phyloP scores from a whole-genome alignment of 2,113 vertebrate species.

The Dicrurus megarhynchus region DNA sequence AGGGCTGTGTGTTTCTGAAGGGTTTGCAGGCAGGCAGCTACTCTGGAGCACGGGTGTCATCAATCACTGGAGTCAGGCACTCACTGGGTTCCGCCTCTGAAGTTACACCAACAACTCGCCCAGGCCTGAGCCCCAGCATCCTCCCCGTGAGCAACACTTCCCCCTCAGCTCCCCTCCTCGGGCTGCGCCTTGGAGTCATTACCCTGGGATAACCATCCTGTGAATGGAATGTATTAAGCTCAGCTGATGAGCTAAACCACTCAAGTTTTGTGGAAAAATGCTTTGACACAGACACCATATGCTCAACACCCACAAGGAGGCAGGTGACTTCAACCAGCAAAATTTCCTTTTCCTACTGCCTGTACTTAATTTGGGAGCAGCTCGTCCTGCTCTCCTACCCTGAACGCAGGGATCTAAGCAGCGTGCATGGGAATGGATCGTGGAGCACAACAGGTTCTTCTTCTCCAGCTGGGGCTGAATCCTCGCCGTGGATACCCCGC shows the following conservation, averaged over 20 bases:
- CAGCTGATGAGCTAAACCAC: background rate
- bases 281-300: background rate
- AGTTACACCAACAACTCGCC: background rate
- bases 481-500: background rate
- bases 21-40: background rate
- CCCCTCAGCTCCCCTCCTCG: background rate
- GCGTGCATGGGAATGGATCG: constrained; percentile 23
- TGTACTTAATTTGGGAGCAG: background rate
- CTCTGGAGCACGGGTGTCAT: background rate
- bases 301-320: background rate
- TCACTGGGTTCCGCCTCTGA: rapidly evolving
- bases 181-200: background rate
- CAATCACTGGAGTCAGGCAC: background rate
- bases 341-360: background rate
- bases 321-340: background rate
- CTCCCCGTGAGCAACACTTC: background rate
- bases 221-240: background rate
- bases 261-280: background rate
- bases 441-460: constrained; percentile 56
- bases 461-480: background rate
- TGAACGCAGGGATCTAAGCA: rapidly evolving
- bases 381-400: background rate
- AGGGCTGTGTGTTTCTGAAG: background rate
- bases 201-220: background rate
- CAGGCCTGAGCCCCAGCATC: background rate